Base-by-base conservation (phyloP, 2,113 vertebrate genomes). In the Fukomys damarensis region DNA sequence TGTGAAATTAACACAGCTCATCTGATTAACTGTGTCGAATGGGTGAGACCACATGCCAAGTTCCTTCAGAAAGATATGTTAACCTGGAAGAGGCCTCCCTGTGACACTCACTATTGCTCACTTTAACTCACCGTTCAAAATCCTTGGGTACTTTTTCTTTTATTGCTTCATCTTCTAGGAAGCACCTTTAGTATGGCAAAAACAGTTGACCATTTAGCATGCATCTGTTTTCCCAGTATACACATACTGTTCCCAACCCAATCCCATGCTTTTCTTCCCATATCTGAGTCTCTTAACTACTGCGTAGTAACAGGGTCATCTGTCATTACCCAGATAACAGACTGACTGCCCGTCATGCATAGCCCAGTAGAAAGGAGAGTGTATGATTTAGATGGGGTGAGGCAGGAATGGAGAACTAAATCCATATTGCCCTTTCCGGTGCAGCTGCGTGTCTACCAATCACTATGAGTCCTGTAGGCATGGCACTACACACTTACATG, bases 1-100 rank as follows among this genome's bases (percentile, higher is more conserved):
- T 26, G 17, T 30, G 92, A 88, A 86, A 63, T 82, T 41, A 82
- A 84, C 32, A 58, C 5, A 89, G 26, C 19, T 94, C 66, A 79
- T 92, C 93, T 88, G 85, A 66, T 95, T 82, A 81, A 92, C 38
- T 35, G 46, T 77, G 82, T 91, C 96, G 86, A 38, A 80, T 19
- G 35, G 86, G 56, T 94, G 83, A 96, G 92, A 88, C 46, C 72
- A 16, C 86, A 46, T 20, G 43, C 54, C 79, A 66, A 58, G 59
- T 96, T 96, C 92, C 89, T 96, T 93, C 74, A 96, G 59, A 89
- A 95, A 90, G 86, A 58, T 89, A 59, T 70, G 38, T 14, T 95
- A 38, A 86, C 86, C 22, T 79, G 52, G 38, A 28, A 85, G 70
- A 91, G 52, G 16, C 59, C 38, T 19, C 30, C 19, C n/a, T 63